phyloP scores from a whole-genome alignment of 35 echinoderm and acorn worm species.

The Diadema setosum region DNA sequence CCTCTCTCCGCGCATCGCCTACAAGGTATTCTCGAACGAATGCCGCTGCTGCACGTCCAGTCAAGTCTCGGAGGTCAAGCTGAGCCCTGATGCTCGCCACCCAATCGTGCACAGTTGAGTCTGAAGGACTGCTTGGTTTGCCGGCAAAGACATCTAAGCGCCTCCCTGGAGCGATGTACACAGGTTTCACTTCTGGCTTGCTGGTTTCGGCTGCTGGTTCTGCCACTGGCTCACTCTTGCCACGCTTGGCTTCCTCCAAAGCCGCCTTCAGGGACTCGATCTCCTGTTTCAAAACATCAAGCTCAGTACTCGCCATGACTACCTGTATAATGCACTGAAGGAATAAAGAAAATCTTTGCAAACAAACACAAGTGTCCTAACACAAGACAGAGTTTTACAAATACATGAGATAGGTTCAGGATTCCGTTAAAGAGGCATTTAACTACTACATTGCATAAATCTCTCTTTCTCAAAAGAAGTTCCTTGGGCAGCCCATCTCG shows the following conservation, averaged over 20 bases:
- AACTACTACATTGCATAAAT: no score
- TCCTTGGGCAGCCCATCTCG: no score
- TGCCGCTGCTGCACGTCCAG: background rate
- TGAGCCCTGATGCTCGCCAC: conserved; percentile 47
- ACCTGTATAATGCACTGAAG: no score
- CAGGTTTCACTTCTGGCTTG: background rate
- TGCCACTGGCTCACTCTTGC: background rate
- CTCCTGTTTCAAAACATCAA: no score
- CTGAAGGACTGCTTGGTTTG: background rate
- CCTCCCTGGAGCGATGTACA: conserved; percentile 25
- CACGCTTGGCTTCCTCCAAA: background rate
- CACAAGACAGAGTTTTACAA: no score
- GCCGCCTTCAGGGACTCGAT: background rate
- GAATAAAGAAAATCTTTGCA: no score
- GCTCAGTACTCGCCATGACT: no score
- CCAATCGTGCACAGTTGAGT: conserved; percentile 43
- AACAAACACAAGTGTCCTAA: no score
- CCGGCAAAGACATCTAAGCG: conserved; percentile 46
- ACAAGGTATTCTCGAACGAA: conserved; percentile 54
- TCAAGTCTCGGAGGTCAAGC: background rate
- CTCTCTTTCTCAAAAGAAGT: no score
- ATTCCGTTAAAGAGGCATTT: no score
- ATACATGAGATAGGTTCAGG: no score
- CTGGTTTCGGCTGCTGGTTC: background rate
- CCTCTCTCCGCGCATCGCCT: conserved; percentile 52